These are phyloP conservation scores for Dasyprocta punctata DNA, from an alignment of 2,113 vertebrate species.

Conservation along the genomic window DNA sequence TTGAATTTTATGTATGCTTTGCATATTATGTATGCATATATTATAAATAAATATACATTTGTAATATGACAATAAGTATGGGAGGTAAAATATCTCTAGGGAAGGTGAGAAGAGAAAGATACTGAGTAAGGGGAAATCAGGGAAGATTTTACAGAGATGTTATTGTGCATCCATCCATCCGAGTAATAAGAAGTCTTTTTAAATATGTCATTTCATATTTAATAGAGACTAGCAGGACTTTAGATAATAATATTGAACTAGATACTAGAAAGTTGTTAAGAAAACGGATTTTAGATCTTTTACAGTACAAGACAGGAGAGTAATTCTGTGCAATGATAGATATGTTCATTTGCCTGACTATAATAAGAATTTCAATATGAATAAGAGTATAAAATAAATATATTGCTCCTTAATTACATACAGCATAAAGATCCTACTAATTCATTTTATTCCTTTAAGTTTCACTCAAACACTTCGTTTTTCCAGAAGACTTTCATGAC, in stretches of 20 bases:
- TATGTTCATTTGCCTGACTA: neutral
- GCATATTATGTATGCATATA: neutral
- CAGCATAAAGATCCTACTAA: neutral
- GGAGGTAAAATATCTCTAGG: neutral
- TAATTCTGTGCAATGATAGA: no score
- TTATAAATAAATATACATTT: neutral
- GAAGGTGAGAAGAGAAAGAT: neutral
- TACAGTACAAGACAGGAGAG: neutral
- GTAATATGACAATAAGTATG: neutral
- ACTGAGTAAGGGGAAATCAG: neutral
- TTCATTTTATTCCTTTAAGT: neutral
- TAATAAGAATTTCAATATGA: neutral
- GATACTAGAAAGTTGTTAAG: neutral
- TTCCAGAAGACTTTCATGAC: neutral
- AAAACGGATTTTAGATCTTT: neutral
- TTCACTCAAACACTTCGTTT: neutral
- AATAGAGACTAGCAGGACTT: neutral
- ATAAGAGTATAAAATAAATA: neutral
- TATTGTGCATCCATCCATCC: neutral
- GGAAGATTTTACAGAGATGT: neutral
- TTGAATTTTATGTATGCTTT: neutral
- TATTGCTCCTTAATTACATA: neutral
- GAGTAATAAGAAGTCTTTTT: neutral
- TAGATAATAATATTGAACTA: neutral
- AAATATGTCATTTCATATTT: neutral